A percentile compares a stretch with the other conserved stretches of the same genome.
phyloP scores from a whole-genome alignment of 2,797 vertebrate genomes.

The Poecilia velifera region DNA sequence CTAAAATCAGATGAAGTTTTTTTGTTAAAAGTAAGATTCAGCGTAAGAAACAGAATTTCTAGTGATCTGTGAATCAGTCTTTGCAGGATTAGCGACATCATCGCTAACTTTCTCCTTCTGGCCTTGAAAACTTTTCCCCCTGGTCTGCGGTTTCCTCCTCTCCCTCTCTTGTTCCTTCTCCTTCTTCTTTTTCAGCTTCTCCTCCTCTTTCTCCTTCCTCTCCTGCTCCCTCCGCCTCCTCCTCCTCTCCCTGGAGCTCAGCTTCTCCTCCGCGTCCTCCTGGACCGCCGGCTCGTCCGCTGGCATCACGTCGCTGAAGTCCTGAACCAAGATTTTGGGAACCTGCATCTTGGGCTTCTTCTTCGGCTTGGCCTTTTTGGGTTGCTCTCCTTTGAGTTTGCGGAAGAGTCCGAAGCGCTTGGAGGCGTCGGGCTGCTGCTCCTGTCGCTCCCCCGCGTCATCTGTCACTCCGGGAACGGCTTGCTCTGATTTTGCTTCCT shows the following conservation, averaged over 20 bases:
- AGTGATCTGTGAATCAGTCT: conserved; percentile 51
- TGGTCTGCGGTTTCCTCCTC: conserved; percentile 83
- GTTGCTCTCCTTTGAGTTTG: conserved; percentile 70
- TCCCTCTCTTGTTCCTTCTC: conserved; percentile 78
- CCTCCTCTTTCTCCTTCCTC: conserved; percentile 72
- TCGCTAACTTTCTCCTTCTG: conserved; percentile 46
- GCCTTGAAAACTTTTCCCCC: conserved; percentile 83
- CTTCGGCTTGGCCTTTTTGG: conserved; percentile 42
- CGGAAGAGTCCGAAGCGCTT: conserved; percentile 78
- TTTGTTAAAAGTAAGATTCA: conserved; percentile 84
- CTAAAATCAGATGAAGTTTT: background rate
- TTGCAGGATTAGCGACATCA: conserved; percentile 7
- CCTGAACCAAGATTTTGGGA: conserved; percentile 83
- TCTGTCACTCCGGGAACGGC: conserved; percentile 1
- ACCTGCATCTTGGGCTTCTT: conserved; percentile 64
- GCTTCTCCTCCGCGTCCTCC: conserved; percentile 47
- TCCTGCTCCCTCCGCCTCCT: conserved; percentile 74
- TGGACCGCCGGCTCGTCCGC: conserved; percentile 13
- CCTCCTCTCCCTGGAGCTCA: conserved; percentile 77
- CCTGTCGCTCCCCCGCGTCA: conserved; percentile 1
- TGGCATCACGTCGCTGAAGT: conserved; percentile 75
- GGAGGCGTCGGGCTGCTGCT: conserved; percentile 18
- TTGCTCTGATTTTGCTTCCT: conserved; percentile 9
- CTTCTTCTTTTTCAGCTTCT: conserved; percentile 66
- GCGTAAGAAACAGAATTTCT: conserved; percentile 73